Conservation (phyloP, 2,797 vertebrate genomes). For the Novumbra hubbsi region DNA sequence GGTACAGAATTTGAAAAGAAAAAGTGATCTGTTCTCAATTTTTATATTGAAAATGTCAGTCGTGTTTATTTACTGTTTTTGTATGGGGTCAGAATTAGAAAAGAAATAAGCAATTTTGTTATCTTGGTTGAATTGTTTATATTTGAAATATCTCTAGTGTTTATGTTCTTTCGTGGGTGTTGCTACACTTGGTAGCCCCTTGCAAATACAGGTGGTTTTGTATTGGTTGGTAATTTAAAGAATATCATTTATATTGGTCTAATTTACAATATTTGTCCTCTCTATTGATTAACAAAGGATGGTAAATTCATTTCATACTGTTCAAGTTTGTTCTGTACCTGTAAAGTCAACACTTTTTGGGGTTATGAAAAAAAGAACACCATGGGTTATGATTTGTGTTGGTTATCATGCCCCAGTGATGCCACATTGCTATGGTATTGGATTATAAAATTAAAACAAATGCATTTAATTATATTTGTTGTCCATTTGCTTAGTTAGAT, state of each 20-base stretch:
- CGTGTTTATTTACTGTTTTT: neutral
- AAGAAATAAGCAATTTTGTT: too few relatives aligned
- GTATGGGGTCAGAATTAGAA: too few relatives aligned
- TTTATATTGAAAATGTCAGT: neutral
- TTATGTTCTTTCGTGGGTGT: neutral
- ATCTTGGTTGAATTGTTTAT: neutral
- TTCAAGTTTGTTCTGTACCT: neutral
- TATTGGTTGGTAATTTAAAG: neutral
- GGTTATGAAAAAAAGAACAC: neutral
- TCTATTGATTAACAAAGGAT: neutral
- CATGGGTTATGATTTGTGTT: neutral
- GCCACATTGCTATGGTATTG: neutral
- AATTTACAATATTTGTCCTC: neutral
- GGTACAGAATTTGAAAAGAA: neutral
- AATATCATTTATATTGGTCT: neutral
- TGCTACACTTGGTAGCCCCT: neutral
- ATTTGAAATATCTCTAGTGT: neutral
- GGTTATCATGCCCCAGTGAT: neutral
- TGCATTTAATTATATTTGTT: neutral
- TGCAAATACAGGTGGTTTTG: neutral
- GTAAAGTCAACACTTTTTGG: neutral
- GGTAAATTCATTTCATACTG: neutral
- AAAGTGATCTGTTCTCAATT: neutral
- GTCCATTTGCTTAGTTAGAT: neutral
- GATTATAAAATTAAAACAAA: neutral